phyloP scores from a whole-genome alignment of 2,888 invertebrate genomes.

The Lamellibrachia satsuma region DNA sequence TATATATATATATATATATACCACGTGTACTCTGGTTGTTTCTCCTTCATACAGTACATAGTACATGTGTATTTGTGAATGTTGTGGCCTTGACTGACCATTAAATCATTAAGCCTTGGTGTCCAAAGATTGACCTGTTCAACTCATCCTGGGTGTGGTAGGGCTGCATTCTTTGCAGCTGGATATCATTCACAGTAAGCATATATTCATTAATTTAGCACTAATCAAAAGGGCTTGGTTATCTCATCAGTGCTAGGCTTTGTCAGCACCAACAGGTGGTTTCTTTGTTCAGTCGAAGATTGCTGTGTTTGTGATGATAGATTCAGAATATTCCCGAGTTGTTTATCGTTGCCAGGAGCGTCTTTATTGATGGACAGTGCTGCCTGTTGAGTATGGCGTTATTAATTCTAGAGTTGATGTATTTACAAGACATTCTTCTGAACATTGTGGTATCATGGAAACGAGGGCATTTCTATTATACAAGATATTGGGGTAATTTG shows the following conservation, averaged over 20 bases:
- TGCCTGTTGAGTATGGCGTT: neutral
- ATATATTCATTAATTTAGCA: neutral
- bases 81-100: too few relatives aligned
- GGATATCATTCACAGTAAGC: neutral
- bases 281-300: neutral
- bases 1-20: too few relatives aligned
- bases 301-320: neutral
- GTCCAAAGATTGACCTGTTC: neutral
- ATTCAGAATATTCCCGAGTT: neutral
- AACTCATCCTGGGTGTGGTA: neutral
- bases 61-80: too few relatives aligned
- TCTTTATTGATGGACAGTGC: neutral
- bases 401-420: neutral
- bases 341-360: neutral
- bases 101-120: too few relatives aligned
- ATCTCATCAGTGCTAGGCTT: neutral
- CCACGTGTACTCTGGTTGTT: too few relatives aligned
- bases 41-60: too few relatives aligned
- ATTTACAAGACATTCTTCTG: neutral
- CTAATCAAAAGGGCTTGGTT: neutral
- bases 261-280: neutral
- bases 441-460: too few relatives aligned
- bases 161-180: neutral
- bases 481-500: too few relatives aligned
- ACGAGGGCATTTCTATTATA: too few relatives aligned